Evolutionary conservation across 2,797 vertebrate genomes (phyloP).

Genomic region (Alosa sapidissima): DNA sequence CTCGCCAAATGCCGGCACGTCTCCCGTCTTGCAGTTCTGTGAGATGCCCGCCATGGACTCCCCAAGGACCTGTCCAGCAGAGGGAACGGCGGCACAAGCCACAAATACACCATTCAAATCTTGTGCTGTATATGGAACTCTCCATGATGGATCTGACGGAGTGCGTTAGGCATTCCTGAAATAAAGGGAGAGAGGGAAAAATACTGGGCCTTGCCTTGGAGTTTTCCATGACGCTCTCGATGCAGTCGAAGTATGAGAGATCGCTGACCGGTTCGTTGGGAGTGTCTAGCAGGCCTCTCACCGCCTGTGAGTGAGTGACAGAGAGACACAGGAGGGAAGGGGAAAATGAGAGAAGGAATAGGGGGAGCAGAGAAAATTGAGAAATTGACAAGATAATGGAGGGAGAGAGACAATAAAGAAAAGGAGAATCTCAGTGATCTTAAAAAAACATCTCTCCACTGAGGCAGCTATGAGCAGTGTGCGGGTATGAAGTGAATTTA

Average conservation of each 20-base stretch:
- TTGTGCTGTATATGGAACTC: neutral
- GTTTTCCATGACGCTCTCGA: constrained; percentile 98
- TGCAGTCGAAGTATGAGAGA: constrained; percentile 98
- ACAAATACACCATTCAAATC: constrained; percentile 1
- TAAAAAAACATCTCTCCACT: neutral
- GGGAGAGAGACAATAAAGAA: constrained; percentile 4
- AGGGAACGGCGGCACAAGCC: neutral
- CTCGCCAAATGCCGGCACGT: constrained; percentile 90
- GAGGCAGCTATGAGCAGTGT: neutral
- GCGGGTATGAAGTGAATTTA: neutral
- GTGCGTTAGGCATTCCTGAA: neutral
- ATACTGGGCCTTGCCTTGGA: constrained; percentile 83
- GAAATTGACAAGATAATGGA: neutral
- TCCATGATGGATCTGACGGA: neutral
- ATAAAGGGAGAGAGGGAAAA: neutral
- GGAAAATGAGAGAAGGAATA: neutral
- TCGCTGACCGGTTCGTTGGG: constrained; percentile 95
- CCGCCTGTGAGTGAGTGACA: constrained; percentile 75
- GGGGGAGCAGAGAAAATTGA: neutral
- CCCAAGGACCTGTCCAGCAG: constrained; percentile 83
- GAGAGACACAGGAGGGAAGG: neutral
- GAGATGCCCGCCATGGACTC: constrained; percentile 99
- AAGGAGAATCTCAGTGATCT: neutral
- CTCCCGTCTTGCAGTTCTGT: constrained; percentile 94
- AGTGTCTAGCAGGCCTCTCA: constrained; percentile 93